These are phyloP conservation scores for Colletes collaris DNA, from an alignment of 2,888 invertebrate species.

Conservation along the genomic window DNA sequence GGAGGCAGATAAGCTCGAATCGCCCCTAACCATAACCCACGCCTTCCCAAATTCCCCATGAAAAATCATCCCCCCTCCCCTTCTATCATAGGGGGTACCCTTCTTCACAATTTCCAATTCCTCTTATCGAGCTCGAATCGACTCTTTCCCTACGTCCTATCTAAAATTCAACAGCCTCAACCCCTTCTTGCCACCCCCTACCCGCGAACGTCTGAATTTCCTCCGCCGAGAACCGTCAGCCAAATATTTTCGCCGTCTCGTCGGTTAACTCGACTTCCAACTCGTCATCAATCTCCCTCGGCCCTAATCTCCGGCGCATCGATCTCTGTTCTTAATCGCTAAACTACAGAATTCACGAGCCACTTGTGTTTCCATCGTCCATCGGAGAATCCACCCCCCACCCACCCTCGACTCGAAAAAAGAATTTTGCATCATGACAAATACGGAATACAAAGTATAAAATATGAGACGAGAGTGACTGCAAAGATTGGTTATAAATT, in stretches of 20 bases:
- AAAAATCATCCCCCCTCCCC: not conserved
- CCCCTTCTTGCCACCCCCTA: not conserved
- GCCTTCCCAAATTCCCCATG: no score
- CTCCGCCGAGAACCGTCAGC: not conserved
- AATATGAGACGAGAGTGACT: no score
- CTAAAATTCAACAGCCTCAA: slow-evolving; percentile 23
- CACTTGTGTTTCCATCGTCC: slow-evolving; percentile 7
- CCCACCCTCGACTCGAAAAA: not conserved
- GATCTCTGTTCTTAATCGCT: slow-evolving; percentile 24
- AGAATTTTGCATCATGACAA: not conserved
- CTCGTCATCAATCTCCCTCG: slow-evolving; percentile 22
- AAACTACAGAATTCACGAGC: not conserved
- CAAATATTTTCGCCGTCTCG: slow-evolving; percentile 29
- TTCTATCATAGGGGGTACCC: not conserved
- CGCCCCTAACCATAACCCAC: no score
- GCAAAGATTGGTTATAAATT: no score
- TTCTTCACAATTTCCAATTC: slow-evolving; percentile 15
- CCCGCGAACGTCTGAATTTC: not conserved
- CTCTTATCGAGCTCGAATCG: slow-evolving; percentile 14
- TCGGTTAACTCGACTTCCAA: slow-evolving; percentile 7
- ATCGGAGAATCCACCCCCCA: not conserved
- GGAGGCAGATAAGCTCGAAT: no score
- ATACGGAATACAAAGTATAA: no score
- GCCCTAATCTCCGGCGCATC: slow-evolving; percentile 11
- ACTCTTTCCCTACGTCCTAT: slow-evolving; percentile 1